These are phyloP conservation scores for Entelurus aequoreus DNA, from an alignment of 2,113 vertebrate species.

Conservation along the genomic window DNA sequence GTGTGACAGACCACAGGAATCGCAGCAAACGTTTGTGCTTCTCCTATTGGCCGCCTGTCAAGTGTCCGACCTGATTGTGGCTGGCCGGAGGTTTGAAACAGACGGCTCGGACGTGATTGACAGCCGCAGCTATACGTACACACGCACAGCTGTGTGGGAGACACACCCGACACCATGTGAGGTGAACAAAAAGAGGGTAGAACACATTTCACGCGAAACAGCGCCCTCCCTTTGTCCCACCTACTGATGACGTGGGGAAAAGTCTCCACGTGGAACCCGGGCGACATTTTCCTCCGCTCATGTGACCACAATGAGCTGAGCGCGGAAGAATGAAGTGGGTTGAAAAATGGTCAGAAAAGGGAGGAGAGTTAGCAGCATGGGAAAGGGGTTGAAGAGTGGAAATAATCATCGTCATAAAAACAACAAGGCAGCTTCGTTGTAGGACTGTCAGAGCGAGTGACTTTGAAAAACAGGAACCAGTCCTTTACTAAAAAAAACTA, in stretches of 20 bases:
- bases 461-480: constrained; percentile 55
- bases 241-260: constrained; percentile 1
- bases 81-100: constrained; percentile 29
- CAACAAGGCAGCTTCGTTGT: constrained; percentile 63
- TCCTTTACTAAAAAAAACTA: constrained; percentile 50
- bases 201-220: no score
- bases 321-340: constrained; percentile 6
- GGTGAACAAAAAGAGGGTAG: no score
- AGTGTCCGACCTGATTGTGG: constrained; percentile 43
- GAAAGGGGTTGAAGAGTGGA: not conserved
- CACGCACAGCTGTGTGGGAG: constrained; percentile 4
- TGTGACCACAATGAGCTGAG: constrained; percentile 13
- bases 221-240: not conserved
- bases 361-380: not conserved
- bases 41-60: constrained; percentile 20
- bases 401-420: constrained; percentile 3
- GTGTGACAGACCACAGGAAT: constrained; percentile 26
- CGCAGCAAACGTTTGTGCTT: constrained; percentile 16
- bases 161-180: constrained; percentile 22
- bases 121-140: constrained; percentile 16
- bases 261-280: not conserved
- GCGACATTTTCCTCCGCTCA: constrained; percentile 3
- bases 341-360: constrained; percentile 2
- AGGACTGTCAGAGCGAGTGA: constrained; percentile 32
- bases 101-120: constrained; percentile 53